phyloP scores from a whole-genome alignment of 2,113 vertebrate genomes.

The Clinocottus analis region DNA sequence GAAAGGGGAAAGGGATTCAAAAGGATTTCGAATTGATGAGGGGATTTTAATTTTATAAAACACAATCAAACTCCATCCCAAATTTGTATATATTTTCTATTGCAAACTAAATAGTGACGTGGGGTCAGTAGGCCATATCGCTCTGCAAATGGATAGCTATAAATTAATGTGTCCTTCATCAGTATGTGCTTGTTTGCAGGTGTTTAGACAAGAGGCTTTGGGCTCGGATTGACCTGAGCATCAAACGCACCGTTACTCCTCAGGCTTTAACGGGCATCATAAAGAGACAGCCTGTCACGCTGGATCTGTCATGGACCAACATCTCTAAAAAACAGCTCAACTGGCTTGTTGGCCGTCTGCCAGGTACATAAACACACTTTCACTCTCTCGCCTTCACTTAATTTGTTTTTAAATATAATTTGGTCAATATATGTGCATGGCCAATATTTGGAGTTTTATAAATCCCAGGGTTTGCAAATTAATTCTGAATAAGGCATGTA shows the following conservation, averaged over 20 bases:
- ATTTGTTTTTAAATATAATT: neutral
- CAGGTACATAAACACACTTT: constrained; percentile 79
- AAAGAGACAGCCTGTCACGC: constrained; percentile 93
- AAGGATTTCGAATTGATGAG: neutral
- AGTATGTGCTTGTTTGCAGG: constrained; percentile 76
- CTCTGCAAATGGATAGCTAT: neutral
- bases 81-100: neutral
- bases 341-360: constrained; percentile 95
- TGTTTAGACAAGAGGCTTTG: constrained; percentile 98
- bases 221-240: constrained; percentile 94
- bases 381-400: neutral
- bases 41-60: neutral
- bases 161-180: neutral
- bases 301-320: constrained; percentile 98
- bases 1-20: neutral
- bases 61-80: neutral
- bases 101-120: neutral
- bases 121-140: neutral
- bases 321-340: constrained; percentile 98
- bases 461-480: neutral
- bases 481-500: neutral
- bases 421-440: neutral
- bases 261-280: constrained; percentile 97
- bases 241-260: constrained; percentile 93
- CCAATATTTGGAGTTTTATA: neutral